These are phyloP conservation scores for Coreius guichenoti DNA, from an alignment of 2,797 vertebrate genomes.

Conservation along the genomic window DNA sequence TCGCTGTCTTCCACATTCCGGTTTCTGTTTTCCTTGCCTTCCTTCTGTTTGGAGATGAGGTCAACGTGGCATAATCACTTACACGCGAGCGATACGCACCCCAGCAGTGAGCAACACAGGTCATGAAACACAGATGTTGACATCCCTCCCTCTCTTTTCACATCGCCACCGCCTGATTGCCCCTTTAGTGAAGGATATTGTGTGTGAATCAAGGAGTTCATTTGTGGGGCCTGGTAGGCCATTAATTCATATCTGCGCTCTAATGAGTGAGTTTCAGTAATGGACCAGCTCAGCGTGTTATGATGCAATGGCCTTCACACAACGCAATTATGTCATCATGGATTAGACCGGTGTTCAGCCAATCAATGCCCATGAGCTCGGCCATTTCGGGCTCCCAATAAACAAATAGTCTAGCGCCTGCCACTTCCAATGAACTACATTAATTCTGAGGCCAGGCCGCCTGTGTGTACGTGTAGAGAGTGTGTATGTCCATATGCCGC, in stretches of 20 bases:
- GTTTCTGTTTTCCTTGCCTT: not conserved
- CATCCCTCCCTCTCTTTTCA: conserved; percentile 72
- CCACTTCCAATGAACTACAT: conserved; percentile 34
- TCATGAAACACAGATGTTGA: conserved; percentile 66
- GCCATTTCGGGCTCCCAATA: conserved; percentile 14
- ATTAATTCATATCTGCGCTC: conserved; percentile 70
- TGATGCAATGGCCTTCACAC: conserved; percentile 36
- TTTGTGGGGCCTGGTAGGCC: conserved; percentile 56
- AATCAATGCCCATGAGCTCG: conserved; percentile 31
- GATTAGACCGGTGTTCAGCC: conserved; percentile 36
- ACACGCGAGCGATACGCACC: conserved; percentile 67
- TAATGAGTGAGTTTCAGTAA: conserved; percentile 51
- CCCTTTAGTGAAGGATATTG: conserved; percentile 49
- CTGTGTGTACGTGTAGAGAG: not conserved
- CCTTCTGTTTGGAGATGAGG: conserved; percentile 50
- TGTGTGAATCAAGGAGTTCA: conserved; percentile 48
- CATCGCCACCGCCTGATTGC: conserved; percentile 3
- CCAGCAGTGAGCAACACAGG: conserved; percentile 67
- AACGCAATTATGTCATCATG: conserved; percentile 46
- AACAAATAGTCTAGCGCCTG: conserved; percentile 45
- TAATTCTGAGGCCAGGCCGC: not conserved
- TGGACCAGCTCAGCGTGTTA: conserved; percentile 35
- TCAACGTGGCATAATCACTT: conserved; percentile 67
- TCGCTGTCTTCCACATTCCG: conserved; percentile 3
- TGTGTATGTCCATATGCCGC: not conserved